Conservation (phyloP, 1,140 invertebrate species). For the Uloborus diversus region DNA sequence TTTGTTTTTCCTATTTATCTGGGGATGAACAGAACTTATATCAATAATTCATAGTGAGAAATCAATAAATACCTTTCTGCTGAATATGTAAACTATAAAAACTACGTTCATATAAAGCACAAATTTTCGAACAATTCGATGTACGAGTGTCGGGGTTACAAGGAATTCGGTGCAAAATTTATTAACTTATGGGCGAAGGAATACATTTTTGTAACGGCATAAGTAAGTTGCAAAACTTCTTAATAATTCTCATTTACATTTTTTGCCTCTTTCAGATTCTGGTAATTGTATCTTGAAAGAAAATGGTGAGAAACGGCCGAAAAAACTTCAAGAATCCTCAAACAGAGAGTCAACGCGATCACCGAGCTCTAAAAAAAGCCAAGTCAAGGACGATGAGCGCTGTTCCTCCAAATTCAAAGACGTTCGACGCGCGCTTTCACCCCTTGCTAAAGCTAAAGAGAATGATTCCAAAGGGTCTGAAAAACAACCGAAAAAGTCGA, state of each 20-base stretch:
- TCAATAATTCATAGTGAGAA: too few relatives aligned
- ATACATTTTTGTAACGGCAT: too few relatives aligned
- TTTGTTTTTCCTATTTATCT: too few relatives aligned
- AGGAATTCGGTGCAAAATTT: too few relatives aligned
- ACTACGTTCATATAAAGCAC: too few relatives aligned
- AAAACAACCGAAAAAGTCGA: constrained; percentile 12
- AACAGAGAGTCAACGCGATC: neutral
- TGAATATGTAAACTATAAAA: too few relatives aligned
- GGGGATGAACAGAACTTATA: too few relatives aligned
- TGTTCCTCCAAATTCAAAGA: constrained; percentile 30
- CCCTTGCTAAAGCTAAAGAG: constrained; percentile 23
- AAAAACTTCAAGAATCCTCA: constrained; percentile 7
- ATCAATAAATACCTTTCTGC: too few relatives aligned
- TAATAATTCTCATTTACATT: neutral
- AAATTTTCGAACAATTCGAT: too few relatives aligned
- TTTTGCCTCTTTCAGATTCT: neutral
- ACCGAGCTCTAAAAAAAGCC: neutral
- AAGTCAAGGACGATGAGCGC: constrained; percentile 8
- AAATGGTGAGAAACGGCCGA: constrained; percentile 30
- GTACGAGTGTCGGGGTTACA: too few relatives aligned
- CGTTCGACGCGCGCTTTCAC: neutral
- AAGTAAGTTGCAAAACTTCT: constrained; percentile 1
- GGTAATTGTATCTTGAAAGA: constrained; percentile 4
- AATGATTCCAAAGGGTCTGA: constrained; percentile 10
- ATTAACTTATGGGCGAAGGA: too few relatives aligned